A percentile compares a stretch with the other conserved stretches of the same genome.
These are phyloP conservation scores for Rhipidura dahli DNA, from an alignment of 2,113 vertebrate species.

Conservation along the genomic window DNA sequence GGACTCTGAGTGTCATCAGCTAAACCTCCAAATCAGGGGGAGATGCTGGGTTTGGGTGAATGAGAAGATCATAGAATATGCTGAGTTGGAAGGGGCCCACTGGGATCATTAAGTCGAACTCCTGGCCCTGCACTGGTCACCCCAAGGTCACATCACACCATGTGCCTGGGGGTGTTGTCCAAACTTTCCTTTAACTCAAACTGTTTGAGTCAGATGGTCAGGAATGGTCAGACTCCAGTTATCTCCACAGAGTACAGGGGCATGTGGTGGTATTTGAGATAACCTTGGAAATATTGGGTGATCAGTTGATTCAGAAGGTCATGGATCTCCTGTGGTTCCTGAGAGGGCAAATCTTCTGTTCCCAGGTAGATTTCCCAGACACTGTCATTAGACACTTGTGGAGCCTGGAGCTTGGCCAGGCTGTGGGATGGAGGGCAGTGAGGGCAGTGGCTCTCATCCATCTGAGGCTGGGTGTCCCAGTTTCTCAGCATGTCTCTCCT, in stretches of 20 bases:
- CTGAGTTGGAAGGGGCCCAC: background rate
- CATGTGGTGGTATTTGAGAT: background rate
- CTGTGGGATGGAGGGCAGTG: background rate
- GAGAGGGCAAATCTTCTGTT: background rate
- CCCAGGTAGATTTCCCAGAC: background rate
- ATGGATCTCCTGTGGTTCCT: background rate
- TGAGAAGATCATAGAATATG: background rate
- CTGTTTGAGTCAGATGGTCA: background rate
- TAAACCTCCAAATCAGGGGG: background rate
- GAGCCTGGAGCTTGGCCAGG: background rate
- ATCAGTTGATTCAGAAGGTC: background rate
- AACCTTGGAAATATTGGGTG: background rate
- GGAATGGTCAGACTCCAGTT: background rate
- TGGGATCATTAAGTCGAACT: fast-evolving
- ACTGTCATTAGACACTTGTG: background rate
- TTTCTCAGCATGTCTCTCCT: background rate
- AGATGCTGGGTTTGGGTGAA: background rate
- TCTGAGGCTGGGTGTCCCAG: background rate
- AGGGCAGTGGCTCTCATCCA: background rate
- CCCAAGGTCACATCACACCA: background rate
- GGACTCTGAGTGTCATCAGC: background rate
- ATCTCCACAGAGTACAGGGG: background rate
- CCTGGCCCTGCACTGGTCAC: background rate
- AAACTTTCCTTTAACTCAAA: background rate
- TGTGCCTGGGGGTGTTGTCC: background rate